These are phyloP conservation scores for Eublepharis macularius DNA, from an alignment of 2,113 vertebrate genomes.

Conservation along the genomic window DNA sequence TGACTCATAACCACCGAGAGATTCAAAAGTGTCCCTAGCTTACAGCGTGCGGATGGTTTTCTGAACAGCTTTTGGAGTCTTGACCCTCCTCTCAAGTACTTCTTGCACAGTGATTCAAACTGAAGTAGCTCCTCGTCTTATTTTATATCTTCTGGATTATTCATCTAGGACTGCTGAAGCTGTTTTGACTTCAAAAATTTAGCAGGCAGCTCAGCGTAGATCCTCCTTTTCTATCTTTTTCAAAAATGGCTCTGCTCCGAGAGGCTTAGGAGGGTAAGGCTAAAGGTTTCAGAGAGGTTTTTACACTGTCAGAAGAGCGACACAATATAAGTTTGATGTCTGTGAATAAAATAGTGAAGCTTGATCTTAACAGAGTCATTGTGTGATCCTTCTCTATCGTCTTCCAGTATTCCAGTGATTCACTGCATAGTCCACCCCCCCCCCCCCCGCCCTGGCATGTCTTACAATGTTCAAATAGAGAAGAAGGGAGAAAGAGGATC, in stretches of 20 bases:
- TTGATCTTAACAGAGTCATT: neutral
- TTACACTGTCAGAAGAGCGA: neutral
- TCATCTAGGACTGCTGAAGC: neutral
- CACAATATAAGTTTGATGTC: neutral
- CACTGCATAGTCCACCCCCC: neutral
- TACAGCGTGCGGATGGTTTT: no score
- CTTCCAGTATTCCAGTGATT: neutral
- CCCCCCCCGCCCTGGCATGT: neutral
- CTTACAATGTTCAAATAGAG: neutral
- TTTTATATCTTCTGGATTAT: neutral
- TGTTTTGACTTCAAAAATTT: neutral
- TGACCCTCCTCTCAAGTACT: no score
- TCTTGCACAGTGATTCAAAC: neutral
- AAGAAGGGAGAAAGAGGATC: neutral
- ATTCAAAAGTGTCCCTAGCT: no score
- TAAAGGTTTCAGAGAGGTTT: neutral
- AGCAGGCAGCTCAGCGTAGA: neutral
- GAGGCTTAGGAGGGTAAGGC: neutral
- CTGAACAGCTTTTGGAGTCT: no score
- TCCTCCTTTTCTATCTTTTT: neutral
- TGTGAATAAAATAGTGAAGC: neutral
- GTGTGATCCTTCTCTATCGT: neutral
- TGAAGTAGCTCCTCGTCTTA: neutral
- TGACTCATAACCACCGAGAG: no score
- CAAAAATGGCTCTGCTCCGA: neutral